Conservation (phyloP, 1,140 invertebrate species). For the Bombus turneri region DNA sequence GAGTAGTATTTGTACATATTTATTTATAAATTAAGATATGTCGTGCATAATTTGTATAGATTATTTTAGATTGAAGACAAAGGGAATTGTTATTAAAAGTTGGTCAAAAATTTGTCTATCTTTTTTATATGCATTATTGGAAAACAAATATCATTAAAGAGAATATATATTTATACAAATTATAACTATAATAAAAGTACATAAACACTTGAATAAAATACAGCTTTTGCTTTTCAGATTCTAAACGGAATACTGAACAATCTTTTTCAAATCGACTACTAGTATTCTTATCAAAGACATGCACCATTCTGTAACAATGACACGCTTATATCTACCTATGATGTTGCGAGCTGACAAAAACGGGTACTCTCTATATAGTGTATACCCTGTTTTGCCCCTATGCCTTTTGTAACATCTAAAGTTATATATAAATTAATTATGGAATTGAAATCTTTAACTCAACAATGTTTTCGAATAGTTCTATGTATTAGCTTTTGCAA, state of each 20-base stretch:
- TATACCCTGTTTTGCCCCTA: slow-evolving; percentile 42
- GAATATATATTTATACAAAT: slow-evolving; percentile 6
- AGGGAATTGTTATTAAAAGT: not conserved
- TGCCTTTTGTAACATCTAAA: slow-evolving; percentile 25
- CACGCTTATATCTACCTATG: slow-evolving; percentile 55
- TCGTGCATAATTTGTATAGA: not conserved
- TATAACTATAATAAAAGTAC: slow-evolving; percentile 9
- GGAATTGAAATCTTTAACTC: not conserved
- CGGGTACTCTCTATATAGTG: slow-evolving; percentile 58
- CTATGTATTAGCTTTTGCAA: slow-evolving; percentile 34
- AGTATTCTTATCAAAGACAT: slow-evolving; percentile 74
- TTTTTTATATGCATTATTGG: not conserved
- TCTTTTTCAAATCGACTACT: slow-evolving; percentile 70
- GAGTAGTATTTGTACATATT: not conserved
- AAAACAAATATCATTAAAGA: not conserved
- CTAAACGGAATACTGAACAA: slow-evolving; percentile 66
- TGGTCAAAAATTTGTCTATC: not conserved
- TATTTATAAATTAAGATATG: not conserved
- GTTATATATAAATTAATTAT: slow-evolving; percentile 20
- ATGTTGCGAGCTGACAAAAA: slow-evolving; percentile 46
- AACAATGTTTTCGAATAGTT: not conserved
- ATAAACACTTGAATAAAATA: slow-evolving; percentile 41
- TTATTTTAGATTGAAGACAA: not conserved
- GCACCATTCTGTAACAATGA: slow-evolving; percentile 72
- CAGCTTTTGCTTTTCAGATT: slow-evolving; percentile 72